These are phyloP conservation scores for Aplocera efformata DNA, from an alignment of 2,888 invertebrate genomes.

Conservation along the genomic window DNA sequence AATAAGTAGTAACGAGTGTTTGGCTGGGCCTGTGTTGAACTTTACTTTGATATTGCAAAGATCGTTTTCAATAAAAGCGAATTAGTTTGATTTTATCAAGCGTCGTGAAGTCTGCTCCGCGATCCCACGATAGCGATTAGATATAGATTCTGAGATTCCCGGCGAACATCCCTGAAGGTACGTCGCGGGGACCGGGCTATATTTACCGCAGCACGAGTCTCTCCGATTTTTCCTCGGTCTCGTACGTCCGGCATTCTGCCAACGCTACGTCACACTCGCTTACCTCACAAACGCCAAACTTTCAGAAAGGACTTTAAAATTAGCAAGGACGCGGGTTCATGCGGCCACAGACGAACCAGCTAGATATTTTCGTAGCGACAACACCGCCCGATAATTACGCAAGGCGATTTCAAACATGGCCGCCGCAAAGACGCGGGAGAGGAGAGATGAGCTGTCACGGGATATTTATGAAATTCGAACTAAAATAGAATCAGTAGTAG, in stretches of 20 bases:
- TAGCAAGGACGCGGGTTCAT: constrained; percentile 72
- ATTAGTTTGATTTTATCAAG: constrained; percentile 11
- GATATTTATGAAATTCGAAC: constrained; percentile 80
- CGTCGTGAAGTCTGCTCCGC: constrained; percentile 23
- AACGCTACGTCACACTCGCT: constrained; percentile 67
- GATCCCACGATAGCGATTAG: constrained; percentile 19
- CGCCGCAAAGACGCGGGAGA: constrained; percentile 71
- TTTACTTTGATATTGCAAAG: no score
- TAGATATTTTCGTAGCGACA: constrained; percentile 37
- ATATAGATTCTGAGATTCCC: constrained; percentile 31
- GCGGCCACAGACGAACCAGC: constrained; percentile 40
- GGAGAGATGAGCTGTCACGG: constrained; percentile 76
- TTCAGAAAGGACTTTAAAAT: constrained; percentile 76
- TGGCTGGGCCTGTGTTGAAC: no score
- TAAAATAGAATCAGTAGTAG: constrained; percentile 76
- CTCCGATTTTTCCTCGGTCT: constrained; percentile 59
- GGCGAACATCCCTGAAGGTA: constrained; percentile 64
- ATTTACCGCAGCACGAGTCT: constrained; percentile 53
- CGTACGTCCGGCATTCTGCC: constrained; percentile 79
- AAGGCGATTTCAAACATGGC: constrained; percentile 59
- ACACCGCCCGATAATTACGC: constrained; percentile 65
- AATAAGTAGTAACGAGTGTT: no score
- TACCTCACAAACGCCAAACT: constrained; percentile 76
- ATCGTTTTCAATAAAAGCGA: no score
- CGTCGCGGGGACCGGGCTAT: constrained; percentile 56